Evolutionary conservation across 1,140 invertebrate genomes (phyloP).

Genomic region (Micrasema longulum): DNA sequence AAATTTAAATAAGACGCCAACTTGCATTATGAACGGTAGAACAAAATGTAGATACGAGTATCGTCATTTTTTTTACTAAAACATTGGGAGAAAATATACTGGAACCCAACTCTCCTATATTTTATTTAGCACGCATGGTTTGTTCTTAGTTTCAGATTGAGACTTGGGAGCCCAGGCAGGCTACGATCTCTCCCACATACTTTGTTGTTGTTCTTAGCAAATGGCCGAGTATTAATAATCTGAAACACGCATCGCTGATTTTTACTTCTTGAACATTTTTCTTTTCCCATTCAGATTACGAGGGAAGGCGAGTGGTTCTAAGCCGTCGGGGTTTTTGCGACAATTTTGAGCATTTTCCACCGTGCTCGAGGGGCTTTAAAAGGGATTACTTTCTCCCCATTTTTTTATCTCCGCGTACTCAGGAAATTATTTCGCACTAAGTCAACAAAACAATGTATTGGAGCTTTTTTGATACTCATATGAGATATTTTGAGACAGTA

Average conservation of each 20-base stretch:
- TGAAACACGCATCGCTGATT: slow-evolving; percentile 40
- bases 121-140: slow-evolving; percentile 37
- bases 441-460: no score
- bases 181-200: slow-evolving; percentile 27
- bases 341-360: neutral
- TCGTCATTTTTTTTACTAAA: no score
- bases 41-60: no score
- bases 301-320: neutral
- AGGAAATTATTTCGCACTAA: no score
- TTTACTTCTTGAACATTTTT: slow-evolving; percentile 34
- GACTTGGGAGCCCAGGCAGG: no score
- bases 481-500: no score
- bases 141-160: neutral
- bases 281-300: slow-evolving; percentile 27
- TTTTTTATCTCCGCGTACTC: no score
- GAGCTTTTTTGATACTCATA: no score
- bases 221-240: slow-evolving; percentile 38
- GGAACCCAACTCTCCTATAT: slow-evolving; percentile 18
- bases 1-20: no score
- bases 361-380: no score
- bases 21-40: no score
- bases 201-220: slow-evolving; percentile 35
- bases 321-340: neutral
- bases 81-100: neutral
- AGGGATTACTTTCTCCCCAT: no score